Evolutionary conservation across 2,888 invertebrate genomes (phyloP).

Genomic region (Drosophila setosimentum): DNA sequence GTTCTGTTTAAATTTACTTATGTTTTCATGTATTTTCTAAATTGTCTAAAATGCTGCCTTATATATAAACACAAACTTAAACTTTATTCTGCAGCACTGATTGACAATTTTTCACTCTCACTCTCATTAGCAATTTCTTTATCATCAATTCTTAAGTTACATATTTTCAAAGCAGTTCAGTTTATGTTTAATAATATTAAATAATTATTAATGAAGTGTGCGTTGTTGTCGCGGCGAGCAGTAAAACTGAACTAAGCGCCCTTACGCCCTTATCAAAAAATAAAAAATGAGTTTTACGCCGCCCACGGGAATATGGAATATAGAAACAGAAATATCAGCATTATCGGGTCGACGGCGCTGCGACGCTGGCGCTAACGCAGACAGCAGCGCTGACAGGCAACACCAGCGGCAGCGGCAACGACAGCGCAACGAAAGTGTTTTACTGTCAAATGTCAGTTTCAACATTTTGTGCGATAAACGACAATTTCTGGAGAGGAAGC

Average conservation of each 20-base stretch:
- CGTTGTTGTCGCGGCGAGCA: constrained; percentile 47
- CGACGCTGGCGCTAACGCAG: constrained; percentile 22
- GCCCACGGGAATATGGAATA: constrained; percentile 25
- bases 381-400: constrained; percentile 33
- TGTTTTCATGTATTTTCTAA: not conserved
- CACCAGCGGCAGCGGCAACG: constrained; percentile 26
- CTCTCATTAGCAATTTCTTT: not conserved
- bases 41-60: not conserved
- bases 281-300: constrained; percentile 35
- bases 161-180: not conserved
- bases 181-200: not conserved
- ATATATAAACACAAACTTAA: not conserved
- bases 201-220: constrained; percentile 18
- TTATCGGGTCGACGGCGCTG: constrained; percentile 48
- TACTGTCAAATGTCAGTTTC: constrained; percentile 69
- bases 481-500: constrained; percentile 50
- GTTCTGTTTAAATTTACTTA: not conserved
- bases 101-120: too few relatives aligned
- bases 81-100: not conserved
- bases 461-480: constrained; percentile 46
- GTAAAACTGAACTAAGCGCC: constrained; percentile 50
- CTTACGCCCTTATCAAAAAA: constrained; percentile 50
- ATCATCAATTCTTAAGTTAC: not conserved
- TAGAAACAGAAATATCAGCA: constrained; percentile 49
- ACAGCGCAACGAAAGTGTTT: constrained; percentile 66